Conservation (phyloP, 1,140 invertebrate genomes). For the Drosophila serrata region DNA sequence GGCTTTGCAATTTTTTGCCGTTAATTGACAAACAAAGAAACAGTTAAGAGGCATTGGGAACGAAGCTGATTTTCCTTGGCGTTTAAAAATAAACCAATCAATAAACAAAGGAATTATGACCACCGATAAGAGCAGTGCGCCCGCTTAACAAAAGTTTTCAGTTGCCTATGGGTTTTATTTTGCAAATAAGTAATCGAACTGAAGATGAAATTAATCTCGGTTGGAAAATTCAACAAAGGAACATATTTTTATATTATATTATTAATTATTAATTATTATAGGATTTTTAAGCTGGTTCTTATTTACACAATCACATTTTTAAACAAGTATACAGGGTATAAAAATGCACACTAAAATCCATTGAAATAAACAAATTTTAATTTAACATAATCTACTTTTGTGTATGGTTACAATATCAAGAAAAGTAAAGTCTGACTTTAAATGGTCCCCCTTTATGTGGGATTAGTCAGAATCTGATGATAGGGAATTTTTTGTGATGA, state of each 20-base stretch:
- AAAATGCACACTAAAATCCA: too few species aligned
- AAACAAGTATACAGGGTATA: too few species aligned
- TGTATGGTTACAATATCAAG: neutral
- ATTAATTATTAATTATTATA: too few species aligned
- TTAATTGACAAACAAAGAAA: constrained; percentile 61
- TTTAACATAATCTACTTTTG: too few species aligned
- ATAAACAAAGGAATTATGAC: constrained; percentile 59
- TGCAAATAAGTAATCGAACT: constrained; percentile 2
- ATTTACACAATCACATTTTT: too few species aligned
- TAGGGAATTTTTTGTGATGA: constrained; percentile 26
- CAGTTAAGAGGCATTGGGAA: constrained; percentile 36
- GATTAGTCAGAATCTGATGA: constrained; percentile 29
- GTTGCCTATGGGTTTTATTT: constrained; percentile 1
- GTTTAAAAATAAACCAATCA: constrained; percentile 59
- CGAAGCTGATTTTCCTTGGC: constrained; percentile 34
- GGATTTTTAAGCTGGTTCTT: neutral
- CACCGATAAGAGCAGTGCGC: constrained; percentile 33
- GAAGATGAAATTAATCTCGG: neutral
- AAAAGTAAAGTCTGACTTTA: neutral
- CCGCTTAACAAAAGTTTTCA: constrained; percentile 16
- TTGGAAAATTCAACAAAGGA: neutral
- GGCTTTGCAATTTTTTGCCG: constrained; percentile 32
- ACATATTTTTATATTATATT: too few species aligned
- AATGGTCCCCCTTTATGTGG: constrained; percentile 1
- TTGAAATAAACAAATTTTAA: neutral